phyloP scores from a whole-genome alignment of 2,113 vertebrate genomes.

The Thryonomys swinderianus region DNA sequence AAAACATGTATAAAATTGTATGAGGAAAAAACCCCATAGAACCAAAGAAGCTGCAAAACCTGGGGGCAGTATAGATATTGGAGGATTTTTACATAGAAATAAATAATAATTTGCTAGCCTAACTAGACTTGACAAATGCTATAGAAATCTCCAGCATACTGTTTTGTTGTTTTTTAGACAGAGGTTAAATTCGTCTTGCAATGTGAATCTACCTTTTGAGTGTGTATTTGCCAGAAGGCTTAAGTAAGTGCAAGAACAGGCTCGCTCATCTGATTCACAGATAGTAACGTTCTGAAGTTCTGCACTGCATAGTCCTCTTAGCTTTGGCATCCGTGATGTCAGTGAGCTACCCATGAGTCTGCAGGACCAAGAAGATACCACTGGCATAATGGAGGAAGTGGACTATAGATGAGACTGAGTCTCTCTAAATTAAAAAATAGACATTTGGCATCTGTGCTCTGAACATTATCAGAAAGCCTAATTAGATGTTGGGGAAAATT shows the following conservation, averaged over 20 bases:
- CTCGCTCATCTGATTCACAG: background rate
- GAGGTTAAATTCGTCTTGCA: background rate
- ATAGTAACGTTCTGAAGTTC: background rate
- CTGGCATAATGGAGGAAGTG: background rate
- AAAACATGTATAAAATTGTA: background rate
- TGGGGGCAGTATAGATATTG: background rate
- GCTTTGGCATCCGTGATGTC: background rate
- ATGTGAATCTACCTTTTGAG: background rate
- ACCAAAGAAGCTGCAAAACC: background rate
- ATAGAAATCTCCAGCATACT: background rate
- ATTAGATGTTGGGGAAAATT: slow-evolving; percentile 26
- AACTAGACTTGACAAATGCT: background rate
- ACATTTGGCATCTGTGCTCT: background rate
- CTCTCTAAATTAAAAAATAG: background rate
- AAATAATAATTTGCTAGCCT: background rate
- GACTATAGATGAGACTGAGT: background rate
- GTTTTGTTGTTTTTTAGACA: background rate
- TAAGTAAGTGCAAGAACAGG: background rate
- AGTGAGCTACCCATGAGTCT: background rate
- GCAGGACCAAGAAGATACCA: background rate
- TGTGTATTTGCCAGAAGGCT: background rate
- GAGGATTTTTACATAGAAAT: background rate
- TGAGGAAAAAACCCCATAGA: background rate
- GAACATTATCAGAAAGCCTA: background rate
- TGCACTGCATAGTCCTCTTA: background rate